Evolutionary conservation across 2,888 invertebrate genomes (phyloP).

Genomic region (Amphipyra berbera): DNA sequence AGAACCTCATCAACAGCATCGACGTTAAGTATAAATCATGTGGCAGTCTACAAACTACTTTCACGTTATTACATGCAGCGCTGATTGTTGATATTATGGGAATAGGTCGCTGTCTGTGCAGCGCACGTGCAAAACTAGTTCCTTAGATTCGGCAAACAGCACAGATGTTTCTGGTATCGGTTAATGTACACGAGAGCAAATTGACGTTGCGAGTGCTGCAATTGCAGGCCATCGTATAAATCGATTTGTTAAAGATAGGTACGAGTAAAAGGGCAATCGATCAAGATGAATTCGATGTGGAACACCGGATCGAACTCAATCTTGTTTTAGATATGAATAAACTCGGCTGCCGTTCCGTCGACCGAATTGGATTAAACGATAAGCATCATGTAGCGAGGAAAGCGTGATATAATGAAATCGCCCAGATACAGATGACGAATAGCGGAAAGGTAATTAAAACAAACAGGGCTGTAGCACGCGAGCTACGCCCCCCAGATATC

Average conservation of each 20-base stretch:
- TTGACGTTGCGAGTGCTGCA: slow-evolving; percentile 67
- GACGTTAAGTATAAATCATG: slow-evolving; percentile 56
- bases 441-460: slow-evolving; percentile 55
- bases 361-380: slow-evolving; percentile 59
- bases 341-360: slow-evolving; percentile 55
- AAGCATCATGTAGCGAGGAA: slow-evolving; percentile 46
- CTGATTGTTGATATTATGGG: slow-evolving; percentile 54
- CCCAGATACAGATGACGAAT: slow-evolving; percentile 34
- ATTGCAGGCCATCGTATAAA: slow-evolving; percentile 73
- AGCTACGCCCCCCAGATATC: slow-evolving; percentile 64
- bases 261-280: slow-evolving; percentile 75
- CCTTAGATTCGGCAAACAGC: slow-evolving; percentile 64
- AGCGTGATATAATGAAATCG: slow-evolving; percentile 37
- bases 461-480: slow-evolving; percentile 41
- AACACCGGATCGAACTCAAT: slow-evolving; percentile 67
- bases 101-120: slow-evolving; percentile 47
- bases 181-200: slow-evolving; percentile 67
- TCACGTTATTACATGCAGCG: slow-evolving; percentile 54
- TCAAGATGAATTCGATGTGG: slow-evolving; percentile 73
- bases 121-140: slow-evolving; percentile 65
- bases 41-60: slow-evolving; percentile 53
- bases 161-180: slow-evolving; percentile 64
- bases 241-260: slow-evolving; percentile 78
- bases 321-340: slow-evolving; percentile 71
- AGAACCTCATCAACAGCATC: slow-evolving; percentile 69